A percentile compares a stretch with the other conserved stretches of the same genome.
Evolutionary conservation across 2,888 invertebrate species (phyloP).

Genomic region (Dysmachus trigonus): DNA sequence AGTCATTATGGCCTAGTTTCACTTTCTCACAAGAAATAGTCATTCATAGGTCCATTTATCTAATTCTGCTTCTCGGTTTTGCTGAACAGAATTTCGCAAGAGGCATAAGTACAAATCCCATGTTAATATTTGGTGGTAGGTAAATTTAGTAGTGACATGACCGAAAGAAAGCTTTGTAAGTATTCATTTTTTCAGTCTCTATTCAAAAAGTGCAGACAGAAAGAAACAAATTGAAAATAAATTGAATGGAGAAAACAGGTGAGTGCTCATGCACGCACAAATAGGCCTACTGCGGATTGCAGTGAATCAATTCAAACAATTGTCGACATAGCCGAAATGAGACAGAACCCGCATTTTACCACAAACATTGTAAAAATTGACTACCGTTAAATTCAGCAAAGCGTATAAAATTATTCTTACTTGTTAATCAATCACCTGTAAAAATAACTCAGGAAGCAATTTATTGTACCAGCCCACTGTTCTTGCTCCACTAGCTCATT

Average conservation of each 20-base stretch:
- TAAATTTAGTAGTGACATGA: neutral
- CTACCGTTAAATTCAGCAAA: conserved; percentile 21
- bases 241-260: neutral
- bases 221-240: neutral
- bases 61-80: neutral
- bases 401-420: conserved; percentile 30
- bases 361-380: neutral
- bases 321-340: neutral
- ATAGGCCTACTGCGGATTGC: neutral
- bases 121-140: neutral
- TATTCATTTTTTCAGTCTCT: neutral
- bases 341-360: neutral
- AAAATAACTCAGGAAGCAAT: conserved; percentile 31
- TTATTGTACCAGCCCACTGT: conserved; percentile 24
- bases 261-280: neutral
- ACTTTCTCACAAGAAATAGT: neutral
- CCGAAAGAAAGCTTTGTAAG: neutral
- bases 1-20: neutral
- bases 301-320: neutral
- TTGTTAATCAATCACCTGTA: conserved; percentile 37
- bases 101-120: neutral
- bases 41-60: neutral
- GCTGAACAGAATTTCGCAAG: neutral
- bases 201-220: neutral
- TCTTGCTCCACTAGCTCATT: conserved; percentile 2